Evolutionary conservation across 2,113 vertebrate genomes (phyloP).

Genomic region (Probosciger aterrimus): DNA sequence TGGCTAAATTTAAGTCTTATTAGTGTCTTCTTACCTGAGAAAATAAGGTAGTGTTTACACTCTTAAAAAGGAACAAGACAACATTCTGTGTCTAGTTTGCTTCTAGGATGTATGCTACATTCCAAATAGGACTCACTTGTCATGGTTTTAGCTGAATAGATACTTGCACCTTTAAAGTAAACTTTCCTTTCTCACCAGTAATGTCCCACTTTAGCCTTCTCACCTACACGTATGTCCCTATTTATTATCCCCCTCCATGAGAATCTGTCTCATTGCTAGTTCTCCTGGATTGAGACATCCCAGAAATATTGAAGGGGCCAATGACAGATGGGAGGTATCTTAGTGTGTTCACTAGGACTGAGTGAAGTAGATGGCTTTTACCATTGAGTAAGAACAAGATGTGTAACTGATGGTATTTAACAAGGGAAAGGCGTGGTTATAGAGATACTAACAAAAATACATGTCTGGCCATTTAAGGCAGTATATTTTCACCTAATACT

Average conservation of each 20-base stretch:
- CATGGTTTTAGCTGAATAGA: not conserved
- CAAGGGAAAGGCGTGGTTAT: not conserved
- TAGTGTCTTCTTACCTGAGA: not conserved
- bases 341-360: not conserved
- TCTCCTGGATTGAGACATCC: not conserved
- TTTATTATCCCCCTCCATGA: conserved; percentile 7
- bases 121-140: not conserved
- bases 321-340: not conserved
- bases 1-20: not conserved
- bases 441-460: not conserved
- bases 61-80: conserved; percentile 27
- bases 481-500: not conserved
- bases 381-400: not conserved
- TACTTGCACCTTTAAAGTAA: conserved; percentile 9
- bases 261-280: not conserved
- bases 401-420: not conserved
- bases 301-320: not conserved
- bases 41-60: conserved; percentile 54
- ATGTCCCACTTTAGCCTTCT: not conserved
- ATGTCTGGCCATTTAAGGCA: not conserved
- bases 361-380: not conserved
- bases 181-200: not conserved
- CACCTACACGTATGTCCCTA: not conserved
- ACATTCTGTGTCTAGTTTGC: not conserved
- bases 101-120: not conserved